Conservation (phyloP, 2,113 vertebrate species). For the Porphyrio hochstetteri region DNA sequence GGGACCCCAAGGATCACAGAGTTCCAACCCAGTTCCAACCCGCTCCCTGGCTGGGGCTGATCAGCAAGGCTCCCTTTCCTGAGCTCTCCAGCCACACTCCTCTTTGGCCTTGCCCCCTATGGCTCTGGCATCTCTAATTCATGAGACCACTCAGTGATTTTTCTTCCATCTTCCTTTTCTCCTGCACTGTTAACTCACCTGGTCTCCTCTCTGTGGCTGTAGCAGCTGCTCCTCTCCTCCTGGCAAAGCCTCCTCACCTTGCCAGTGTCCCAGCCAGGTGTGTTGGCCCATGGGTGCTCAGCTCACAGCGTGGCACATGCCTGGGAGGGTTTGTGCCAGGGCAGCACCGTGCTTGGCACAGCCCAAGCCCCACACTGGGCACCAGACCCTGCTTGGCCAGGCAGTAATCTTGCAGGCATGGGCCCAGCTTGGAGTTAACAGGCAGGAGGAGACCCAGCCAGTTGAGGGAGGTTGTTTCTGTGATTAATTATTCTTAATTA, state of each 20-base stretch:
- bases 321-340: neutral
- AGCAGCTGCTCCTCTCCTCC: neutral
- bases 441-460: neutral
- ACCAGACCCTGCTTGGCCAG: neutral
- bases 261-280: neutral
- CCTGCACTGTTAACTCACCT: neutral
- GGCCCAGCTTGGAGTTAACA: neutral
- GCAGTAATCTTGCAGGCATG: accelerated
- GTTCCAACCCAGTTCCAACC: neutral
- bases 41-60: neutral
- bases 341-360: neutral
- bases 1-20: no score
- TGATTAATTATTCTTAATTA: neutral
- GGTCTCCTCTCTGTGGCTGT: neutral
- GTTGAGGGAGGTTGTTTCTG: neutral
- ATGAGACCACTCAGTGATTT: neutral
- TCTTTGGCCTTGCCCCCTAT: neutral
- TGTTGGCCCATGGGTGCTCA: neutral
- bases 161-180: neutral
- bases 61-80: accelerated
- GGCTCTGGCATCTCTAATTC: neutral
- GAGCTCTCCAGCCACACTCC: accelerated
- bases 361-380: accelerated
- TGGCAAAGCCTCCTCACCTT: accelerated
- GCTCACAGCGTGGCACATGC: accelerated